Evolutionary conservation across 2,797 vertebrate species (phyloP).

Genomic region (Amazona finschi): DNA sequence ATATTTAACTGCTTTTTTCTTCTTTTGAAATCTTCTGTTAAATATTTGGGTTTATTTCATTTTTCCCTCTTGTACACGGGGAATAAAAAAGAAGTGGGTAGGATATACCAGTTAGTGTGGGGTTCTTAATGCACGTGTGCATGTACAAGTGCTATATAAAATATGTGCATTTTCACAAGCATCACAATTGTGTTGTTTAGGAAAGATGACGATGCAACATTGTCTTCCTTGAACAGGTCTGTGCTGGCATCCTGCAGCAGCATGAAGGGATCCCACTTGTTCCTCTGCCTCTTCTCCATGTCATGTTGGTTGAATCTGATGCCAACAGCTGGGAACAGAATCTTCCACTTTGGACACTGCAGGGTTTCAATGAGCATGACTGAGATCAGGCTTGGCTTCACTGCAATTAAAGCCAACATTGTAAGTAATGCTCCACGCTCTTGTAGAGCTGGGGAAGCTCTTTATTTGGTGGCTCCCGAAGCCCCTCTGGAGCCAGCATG

Average conservation of each 20-base stretch:
- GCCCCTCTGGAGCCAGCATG: neutral
- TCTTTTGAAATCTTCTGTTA: neutral
- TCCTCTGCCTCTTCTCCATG: constrained; percentile 20
- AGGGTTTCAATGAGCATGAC: constrained; percentile 20
- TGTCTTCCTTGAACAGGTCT: neutral
- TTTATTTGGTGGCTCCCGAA: neutral
- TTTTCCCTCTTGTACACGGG: neutral
- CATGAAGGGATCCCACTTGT: constrained; percentile 40
- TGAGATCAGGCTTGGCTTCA: constrained; percentile 58
- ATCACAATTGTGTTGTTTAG: neutral
- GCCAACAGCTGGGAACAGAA: neutral
- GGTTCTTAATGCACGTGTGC: fast-evolving
- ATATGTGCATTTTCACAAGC: neutral
- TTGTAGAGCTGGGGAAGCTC: neutral
- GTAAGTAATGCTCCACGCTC: constrained; percentile 45
- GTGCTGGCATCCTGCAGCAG: neutral
- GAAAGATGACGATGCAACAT: fast-evolving
- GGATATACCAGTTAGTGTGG: neutral
- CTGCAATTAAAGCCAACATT: constrained; percentile 51
- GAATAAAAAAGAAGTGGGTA: neutral
- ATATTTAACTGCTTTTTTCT: neutral
- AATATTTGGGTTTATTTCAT: neutral
- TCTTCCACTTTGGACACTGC: constrained; percentile 46
- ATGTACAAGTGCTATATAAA: neutral
- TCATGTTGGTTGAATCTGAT: neutral